These are phyloP conservation scores for Iselma pallidipennis DNA, from an alignment of 2,888 invertebrate genomes.

Conservation along the genomic window DNA sequence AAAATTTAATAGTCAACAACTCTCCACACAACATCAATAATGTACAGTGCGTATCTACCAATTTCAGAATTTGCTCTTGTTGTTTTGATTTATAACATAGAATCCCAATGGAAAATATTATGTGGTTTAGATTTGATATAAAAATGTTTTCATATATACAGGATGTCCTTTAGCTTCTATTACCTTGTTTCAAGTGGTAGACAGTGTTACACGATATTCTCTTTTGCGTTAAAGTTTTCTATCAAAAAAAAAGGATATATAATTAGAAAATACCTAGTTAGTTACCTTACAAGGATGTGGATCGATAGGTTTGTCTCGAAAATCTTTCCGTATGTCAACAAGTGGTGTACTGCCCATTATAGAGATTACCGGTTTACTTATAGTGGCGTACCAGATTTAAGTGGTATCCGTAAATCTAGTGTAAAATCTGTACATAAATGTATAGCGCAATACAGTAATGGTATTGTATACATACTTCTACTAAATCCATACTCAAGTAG, in stretches of 20 bases:
- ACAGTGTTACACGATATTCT: too few species aligned
- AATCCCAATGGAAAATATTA: conserved; percentile 1
- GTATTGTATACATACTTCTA: neutral
- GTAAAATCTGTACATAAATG: too few species aligned
- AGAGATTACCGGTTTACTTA: neutral
- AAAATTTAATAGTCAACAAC: neutral
- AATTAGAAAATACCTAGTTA: too few species aligned
- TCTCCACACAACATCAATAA: neutral
- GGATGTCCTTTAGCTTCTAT: too few species aligned
- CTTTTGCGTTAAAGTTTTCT: too few species aligned
- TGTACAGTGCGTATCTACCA: neutral
- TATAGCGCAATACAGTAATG: too few species aligned
- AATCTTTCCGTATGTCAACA: conserved; percentile 3
- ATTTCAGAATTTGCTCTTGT: neutral
- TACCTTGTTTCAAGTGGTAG: too few species aligned
- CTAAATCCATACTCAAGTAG: neutral
- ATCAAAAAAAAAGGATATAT: too few species aligned
- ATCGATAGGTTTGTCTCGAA: neutral
- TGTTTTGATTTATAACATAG: neutral
- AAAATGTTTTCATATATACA: neutral
- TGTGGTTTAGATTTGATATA: neutral
- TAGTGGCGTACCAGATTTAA: neutral
- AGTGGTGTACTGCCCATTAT: conserved; percentile 2
- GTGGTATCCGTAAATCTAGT: too few species aligned
- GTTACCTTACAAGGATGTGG: neutral